Evolutionary conservation across 2,113 vertebrate species (phyloP).

Genomic region (Malurus cyaneus): DNA sequence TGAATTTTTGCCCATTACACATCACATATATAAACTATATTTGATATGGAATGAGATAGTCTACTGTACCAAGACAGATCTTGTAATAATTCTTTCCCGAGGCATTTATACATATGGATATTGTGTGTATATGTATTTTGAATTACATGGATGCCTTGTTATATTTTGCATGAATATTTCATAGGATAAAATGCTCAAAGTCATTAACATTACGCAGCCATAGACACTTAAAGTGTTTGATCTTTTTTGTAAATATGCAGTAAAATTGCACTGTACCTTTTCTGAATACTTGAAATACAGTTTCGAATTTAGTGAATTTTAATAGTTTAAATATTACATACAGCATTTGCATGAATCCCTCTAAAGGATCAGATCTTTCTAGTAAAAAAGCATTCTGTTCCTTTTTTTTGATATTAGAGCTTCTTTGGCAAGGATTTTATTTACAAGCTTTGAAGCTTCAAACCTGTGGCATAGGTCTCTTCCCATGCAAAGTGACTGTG

Average conservation of each 20-base stretch:
- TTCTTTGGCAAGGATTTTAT: not conserved
- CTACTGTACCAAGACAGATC: not conserved
- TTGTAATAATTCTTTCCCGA: not conserved
- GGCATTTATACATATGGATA: not conserved
- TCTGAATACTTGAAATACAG: not conserved
- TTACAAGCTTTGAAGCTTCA: not conserved
- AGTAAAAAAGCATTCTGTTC: not conserved
- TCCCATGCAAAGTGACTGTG: not conserved
- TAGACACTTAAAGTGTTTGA: not conserved
- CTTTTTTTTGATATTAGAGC: not conserved
- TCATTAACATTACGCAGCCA: not conserved
- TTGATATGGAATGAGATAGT: not conserved
- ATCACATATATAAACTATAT: not conserved
- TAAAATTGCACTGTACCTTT: not conserved
- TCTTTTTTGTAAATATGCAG: not conserved
- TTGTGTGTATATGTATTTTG: not conserved
- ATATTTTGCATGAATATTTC: not conserved
- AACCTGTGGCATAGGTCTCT: not conserved
- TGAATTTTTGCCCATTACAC: not conserved
- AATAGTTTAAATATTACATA: not conserved
- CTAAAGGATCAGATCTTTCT: not conserved
- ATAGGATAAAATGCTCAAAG: not conserved
- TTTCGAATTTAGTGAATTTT: not conserved
- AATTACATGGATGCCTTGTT: not conserved
- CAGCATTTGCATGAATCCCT: not conserved